Conservation (phyloP, 2,888 invertebrate species). For the Caenorhabditis sp. region DNA sequence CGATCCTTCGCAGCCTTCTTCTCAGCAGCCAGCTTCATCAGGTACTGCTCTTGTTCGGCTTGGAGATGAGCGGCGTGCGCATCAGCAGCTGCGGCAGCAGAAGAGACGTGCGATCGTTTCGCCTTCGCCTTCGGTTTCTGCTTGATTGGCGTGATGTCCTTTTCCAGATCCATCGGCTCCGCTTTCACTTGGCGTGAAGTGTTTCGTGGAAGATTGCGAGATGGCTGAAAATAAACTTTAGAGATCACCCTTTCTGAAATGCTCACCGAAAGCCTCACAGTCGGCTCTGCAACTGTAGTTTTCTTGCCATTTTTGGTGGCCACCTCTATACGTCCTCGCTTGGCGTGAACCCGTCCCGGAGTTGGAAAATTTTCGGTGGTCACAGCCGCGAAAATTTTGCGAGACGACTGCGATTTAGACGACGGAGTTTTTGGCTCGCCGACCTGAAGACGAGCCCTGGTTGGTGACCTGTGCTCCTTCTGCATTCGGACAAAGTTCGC, state of each 20-base stretch:
- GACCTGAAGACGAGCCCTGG: not conserved
- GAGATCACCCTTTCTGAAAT: not conserved
- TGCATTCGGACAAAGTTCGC: slow-evolving; percentile 13
- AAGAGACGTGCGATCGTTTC: slow-evolving; percentile 1
- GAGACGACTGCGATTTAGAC: not conserved
- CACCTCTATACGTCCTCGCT: slow-evolving; percentile 20
- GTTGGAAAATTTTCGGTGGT: slow-evolving; percentile 1
- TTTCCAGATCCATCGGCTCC: slow-evolving; percentile 17
- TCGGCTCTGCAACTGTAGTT: slow-evolving; percentile 12
- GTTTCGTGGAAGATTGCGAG: slow-evolving; percentile 12
- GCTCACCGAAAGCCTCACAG: slow-evolving; percentile 29
- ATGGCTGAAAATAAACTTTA: slow-evolving; percentile 35
- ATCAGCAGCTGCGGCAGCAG: not conserved
- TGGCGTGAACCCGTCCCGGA: slow-evolving; percentile 38
- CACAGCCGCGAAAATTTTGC: slow-evolving; percentile 16
- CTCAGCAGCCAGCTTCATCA: slow-evolving; percentile 16
- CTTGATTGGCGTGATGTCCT: not conserved
- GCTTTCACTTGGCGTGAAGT: slow-evolving; percentile 1
- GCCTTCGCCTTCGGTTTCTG: slow-evolving; percentile 31
- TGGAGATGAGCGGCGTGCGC: not conserved
- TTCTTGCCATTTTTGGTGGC: not conserved
- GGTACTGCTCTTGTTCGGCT: slow-evolving; percentile 29
- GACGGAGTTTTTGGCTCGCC: slow-evolving; percentile 1
- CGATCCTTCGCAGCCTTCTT: slow-evolving; percentile 3
- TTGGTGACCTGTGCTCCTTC: slow-evolving; percentile 7